phyloP scores from a whole-genome alignment of 2,888 invertebrate genomes.

The Monochamus alternatus region DNA sequence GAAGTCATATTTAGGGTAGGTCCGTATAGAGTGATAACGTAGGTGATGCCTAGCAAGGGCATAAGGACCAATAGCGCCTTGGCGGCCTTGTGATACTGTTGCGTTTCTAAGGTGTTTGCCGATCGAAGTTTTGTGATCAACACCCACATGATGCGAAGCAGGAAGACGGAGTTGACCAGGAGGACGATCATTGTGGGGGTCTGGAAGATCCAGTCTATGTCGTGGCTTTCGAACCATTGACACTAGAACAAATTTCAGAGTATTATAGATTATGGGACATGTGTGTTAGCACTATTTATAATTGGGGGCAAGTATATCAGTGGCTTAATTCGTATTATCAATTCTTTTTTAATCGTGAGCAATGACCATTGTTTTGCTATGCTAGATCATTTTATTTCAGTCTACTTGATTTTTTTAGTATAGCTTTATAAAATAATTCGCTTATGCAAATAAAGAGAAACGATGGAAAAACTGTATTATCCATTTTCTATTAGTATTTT shows the following conservation, averaged over 20 bases:
- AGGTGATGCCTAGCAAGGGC: conserved; percentile 94
- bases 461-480: too few relatives aligned
- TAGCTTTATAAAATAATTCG: too few relatives aligned
- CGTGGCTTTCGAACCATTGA: conserved; percentile 86
- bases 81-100: conserved; percentile 92
- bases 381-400: too few relatives aligned
- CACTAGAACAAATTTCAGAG: conserved; percentile 66
- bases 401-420: too few relatives aligned
- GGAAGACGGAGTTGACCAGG: conserved; percentile 86
- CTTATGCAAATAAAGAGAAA: too few relatives aligned
- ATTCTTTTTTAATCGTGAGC: too few relatives aligned
- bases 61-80: conserved; percentile 93
- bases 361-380: too few relatives aligned
- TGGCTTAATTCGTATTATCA: too few relatives aligned
- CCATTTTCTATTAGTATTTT: too few relatives aligned
- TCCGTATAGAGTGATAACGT: conserved; percentile 87
- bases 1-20: conserved; percentile 86
- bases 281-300: too few relatives aligned
- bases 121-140: conserved; percentile 94
- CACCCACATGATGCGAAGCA: conserved; percentile 92
- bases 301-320: too few relatives aligned
- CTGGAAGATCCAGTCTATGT: conserved; percentile 91
- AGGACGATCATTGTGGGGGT: conserved; percentile 88
- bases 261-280: too few relatives aligned
- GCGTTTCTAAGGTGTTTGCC: conserved; percentile 90